Evolutionary conservation across 2,113 vertebrate species (phyloP).

Genomic region (Patagioenas fasciata): DNA sequence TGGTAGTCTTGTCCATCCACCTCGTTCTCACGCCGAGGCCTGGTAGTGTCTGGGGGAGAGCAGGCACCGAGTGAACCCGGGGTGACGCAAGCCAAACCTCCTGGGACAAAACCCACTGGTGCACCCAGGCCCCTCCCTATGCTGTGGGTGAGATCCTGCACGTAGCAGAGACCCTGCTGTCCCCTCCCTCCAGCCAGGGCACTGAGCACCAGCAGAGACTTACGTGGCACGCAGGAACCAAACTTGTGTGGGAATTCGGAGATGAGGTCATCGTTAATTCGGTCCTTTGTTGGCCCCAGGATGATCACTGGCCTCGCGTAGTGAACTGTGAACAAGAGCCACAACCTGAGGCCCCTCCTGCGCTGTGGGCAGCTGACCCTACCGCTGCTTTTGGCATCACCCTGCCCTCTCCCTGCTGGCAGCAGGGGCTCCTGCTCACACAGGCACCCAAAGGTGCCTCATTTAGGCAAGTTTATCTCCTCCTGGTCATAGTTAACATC

Average conservation of each 20-base stretch:
- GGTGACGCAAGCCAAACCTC: accelerated
- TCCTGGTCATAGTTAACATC: neutral
- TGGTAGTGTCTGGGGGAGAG: slow-evolving; percentile 87
- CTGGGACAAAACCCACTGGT: accelerated
- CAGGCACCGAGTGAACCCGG: accelerated
- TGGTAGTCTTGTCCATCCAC: slow-evolving; percentile 98
- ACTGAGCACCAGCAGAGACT: slow-evolving; percentile 33
- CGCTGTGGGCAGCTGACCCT: accelerated
- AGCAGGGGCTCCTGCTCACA: neutral
- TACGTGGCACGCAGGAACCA: slow-evolving; percentile 98
- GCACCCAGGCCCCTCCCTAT: accelerated
- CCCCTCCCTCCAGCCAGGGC: neutral
- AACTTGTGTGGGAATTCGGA: slow-evolving; percentile 99
- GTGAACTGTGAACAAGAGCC: slow-evolving; percentile 81
- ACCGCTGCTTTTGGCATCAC: neutral
- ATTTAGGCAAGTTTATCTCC: accelerated
- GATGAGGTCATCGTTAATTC: slow-evolving; percentile 97
- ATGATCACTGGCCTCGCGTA: slow-evolving; percentile 97
- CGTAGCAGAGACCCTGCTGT: neutral
- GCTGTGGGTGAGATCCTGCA: accelerated
- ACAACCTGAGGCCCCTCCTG: neutral
- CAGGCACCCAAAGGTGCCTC: neutral
- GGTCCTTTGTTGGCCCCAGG: slow-evolving; percentile 95
- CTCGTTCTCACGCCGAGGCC: slow-evolving; percentile 91
- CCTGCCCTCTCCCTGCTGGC: neutral